Evolutionary conservation across 1,140 invertebrate genomes (phyloP), one percentile per base, ranked within the genome.

Genomic region (Pseudomyrmex pallidus): DNA sequence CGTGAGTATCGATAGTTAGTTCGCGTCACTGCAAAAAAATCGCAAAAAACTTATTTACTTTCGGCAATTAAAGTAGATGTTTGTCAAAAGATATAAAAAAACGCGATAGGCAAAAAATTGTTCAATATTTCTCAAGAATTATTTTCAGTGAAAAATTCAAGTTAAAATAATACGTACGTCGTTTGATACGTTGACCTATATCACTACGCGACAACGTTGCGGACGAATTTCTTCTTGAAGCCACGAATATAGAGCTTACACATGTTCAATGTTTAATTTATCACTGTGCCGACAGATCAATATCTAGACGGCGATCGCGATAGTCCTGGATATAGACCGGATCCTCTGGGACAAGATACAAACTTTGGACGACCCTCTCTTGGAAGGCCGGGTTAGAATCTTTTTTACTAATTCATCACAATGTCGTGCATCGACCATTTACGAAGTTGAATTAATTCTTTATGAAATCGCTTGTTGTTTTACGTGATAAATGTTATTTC

Each of bases 1-100:
- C 96, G 97, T 98, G 95, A 96, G 97, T 97, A 25, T 70, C 22
- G 66, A 78, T 48, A 5, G 54, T 12, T 48, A 5, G 54, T 12
- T 12, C 22, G 70, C 46, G n/a, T 20, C 12, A 61, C 56, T 17
- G 9, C 13, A 35, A 35, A 35, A 35, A 35, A 52, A 52, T 52
- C 2, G 50, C 13, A 52, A 12, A 52, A 52, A 12, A 52, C 4
- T 52, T 12, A 52, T 52, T 52, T 52, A 10, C 7, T 52, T 12
- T 52, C 50, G 13, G 50, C 50, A 52, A 52, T 52, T 52, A 13
- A 52, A 0, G 2, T 10, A 12, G 48, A 13, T 50, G 1, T 13
- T 50, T 52, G 0, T 52, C 13, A 52, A 3, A 12, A 52, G 13
- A 13, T 52, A 10, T 13, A 13, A 52, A 13, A 52, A 52, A 12